Percentiles rank a stretch among this genome's conserved stretches.
Evolutionary conservation across 1,140 invertebrate species (phyloP).

Genomic region (Bombus fervidus): DNA sequence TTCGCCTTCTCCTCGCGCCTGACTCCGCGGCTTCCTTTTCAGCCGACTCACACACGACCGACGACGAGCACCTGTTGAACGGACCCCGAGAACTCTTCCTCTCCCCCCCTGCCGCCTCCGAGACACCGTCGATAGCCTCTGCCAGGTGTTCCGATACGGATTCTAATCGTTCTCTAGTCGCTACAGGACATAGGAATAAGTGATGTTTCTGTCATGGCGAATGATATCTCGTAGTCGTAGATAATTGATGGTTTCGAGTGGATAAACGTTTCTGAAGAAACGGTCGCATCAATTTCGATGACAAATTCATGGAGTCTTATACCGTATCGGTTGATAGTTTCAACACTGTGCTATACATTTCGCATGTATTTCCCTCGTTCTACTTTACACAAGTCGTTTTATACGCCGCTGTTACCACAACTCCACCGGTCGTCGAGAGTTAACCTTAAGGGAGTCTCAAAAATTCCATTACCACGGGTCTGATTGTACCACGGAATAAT

Average conservation of each 20-base stretch:
- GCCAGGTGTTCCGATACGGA: slow-evolving; percentile 27
- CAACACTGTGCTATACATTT: neutral
- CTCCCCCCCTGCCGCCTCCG: neutral
- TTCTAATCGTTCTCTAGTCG: slow-evolving; percentile 27
- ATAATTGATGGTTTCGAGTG: neutral
- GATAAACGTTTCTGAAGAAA: neutral
- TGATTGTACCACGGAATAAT: neutral
- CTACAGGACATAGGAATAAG: neutral
- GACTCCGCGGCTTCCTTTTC: slow-evolving; percentile 54
- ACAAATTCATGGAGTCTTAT: neutral
- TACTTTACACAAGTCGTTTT: neutral
- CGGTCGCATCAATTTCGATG: neutral
- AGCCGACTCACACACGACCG: slow-evolving; percentile 27
- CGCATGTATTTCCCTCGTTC: neutral
- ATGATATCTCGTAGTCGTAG: neutral
- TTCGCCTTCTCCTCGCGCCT: slow-evolving; percentile 50
- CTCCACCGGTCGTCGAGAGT: neutral
- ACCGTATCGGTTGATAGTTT: neutral
- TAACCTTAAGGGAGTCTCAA: neutral
- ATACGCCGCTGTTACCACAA: no score
- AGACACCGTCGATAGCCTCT: slow-evolving; percentile 16
- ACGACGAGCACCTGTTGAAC: slow-evolving; percentile 66
- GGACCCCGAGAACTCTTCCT: slow-evolving; percentile 7
- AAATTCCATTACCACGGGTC: neutral
- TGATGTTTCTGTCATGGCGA: neutral